Base-by-base conservation (phyloP, 2,888 invertebrate species). In the Dusona sp. region DNA sequence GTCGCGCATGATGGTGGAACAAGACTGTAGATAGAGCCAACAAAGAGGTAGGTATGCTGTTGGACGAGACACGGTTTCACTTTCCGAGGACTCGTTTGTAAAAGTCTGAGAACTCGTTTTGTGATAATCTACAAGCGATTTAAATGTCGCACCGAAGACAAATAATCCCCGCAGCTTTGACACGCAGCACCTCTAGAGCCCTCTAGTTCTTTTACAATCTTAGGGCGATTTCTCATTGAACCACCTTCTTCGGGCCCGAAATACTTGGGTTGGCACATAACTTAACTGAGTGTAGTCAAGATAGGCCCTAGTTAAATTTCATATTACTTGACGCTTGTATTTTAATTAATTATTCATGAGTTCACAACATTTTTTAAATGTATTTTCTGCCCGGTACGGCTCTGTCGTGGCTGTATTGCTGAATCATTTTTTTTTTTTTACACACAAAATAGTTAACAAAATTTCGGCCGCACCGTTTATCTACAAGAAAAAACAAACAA, bases 1-100 rank as follows among this genome's bases (percentile, higher is more conserved):
- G 22, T 25, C 45, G 70, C 22, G 72, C 38, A 3, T 73, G 74
- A 36, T 61, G 79, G 54, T 77, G 68, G 22, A 22, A 61, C 73
- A 61, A 64, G 57, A 57, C 29, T 22, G 45, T 22, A 7, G 22
- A 42, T 57, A 25, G 16, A n/a, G 67, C 33, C 25, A 36, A 54
- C 36, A n/a, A 48, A 73, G 68, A 79, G 70, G 75, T 38, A 90
- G 61, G 86, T 90, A 90, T n/a, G n/a, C 91, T 90, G 92, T 90
- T 90, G 87, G 70, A 79, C 82, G 88, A 85, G 88, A 45, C 48
- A 90, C 89, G 90, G 90, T 92, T 92, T 91, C 92, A 92, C 92
- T 92, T 91, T 92, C 89, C 79, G 36, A 16, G 87, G 89, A 74
- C 79, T 72, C 84, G 81, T 78, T 73, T 86, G 81, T n/a, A 11